phyloP scores from a whole-genome alignment of 2,888 invertebrate genomes.

The Cotesia congregata region DNA sequence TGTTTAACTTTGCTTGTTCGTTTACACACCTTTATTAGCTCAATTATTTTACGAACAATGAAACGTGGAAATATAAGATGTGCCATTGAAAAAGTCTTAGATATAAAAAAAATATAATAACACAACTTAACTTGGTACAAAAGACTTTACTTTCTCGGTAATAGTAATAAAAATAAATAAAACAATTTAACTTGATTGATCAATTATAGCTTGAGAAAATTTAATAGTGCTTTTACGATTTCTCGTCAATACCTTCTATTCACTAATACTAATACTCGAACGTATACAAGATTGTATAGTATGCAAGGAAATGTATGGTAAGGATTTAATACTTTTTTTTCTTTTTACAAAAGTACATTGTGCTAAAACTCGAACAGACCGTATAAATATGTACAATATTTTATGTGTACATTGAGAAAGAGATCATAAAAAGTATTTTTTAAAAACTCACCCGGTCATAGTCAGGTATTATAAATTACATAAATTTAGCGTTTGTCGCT shows the following conservation, averaged over 20 bases:
- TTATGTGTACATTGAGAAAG: background rate
- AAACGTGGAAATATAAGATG: background rate
- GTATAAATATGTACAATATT: background rate
- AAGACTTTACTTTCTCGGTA: no score
- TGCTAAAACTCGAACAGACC: background rate
- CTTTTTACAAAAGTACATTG: background rate
- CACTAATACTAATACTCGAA: background rate
- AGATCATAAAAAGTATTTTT: background rate
- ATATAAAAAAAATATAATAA: background rate
- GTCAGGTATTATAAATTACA: slow-evolving; percentile 4
- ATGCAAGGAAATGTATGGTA: no score
- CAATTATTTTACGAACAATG: slow-evolving; percentile 62
- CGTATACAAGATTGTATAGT: background rate
- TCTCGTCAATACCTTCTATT: background rate
- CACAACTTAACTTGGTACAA: no score
- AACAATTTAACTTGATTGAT: no score
- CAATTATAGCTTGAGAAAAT: no score
- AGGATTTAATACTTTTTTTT: background rate
- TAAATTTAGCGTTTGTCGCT: slow-evolving; percentile 21
- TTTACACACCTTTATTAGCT: slow-evolving; percentile 65
- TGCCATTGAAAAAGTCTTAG: background rate
- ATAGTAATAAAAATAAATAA: no score
- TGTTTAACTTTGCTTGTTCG: background rate
- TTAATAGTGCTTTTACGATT: background rate
- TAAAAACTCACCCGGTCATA: background rate